These are phyloP conservation scores for Vanessa atalanta DNA, from an alignment of 1,140 invertebrate species.

Conservation along the genomic window DNA sequence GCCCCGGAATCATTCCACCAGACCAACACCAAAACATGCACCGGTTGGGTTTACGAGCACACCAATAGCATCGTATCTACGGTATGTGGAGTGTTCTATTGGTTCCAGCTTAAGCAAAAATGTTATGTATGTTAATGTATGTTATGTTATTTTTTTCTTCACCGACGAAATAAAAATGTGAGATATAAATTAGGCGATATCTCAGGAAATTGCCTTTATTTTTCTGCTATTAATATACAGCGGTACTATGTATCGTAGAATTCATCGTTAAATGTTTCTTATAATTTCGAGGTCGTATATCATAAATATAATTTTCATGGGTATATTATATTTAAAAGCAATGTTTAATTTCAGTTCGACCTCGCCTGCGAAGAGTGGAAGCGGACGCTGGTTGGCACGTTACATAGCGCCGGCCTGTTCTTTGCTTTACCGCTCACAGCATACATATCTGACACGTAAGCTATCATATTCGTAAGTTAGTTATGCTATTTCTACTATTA, in stretches of 20 bases:
- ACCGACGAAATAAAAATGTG: no score
- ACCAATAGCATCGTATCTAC: conserved; percentile 57
- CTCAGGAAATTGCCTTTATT: no score
- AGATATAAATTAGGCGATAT: no score
- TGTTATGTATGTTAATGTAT: no score
- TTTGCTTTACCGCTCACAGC: conserved; percentile 85
- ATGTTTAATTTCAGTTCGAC: conserved; percentile 56
- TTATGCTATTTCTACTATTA: background rate
- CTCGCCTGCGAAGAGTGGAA: conserved; percentile 84
- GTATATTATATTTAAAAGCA: background rate
- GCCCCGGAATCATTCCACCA: conserved; percentile 46
- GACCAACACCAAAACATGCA: conserved; percentile 50
- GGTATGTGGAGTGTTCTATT: conserved; percentile 37
- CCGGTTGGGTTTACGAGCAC: conserved; percentile 58
- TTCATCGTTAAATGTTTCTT: no score
- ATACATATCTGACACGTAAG: conserved; percentile 85
- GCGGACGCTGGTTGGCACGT: conserved; percentile 85
- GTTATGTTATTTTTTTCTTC: no score
- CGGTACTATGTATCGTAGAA: no score
- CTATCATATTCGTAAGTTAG: background rate
- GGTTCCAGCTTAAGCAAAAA: no score
- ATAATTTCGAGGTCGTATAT: no score
- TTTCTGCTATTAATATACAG: no score
- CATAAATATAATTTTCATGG: no score
- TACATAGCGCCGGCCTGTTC: conserved; percentile 87